Conservation (phyloP, 2,888 invertebrate species). For the Euplagia quadripunctaria region DNA sequence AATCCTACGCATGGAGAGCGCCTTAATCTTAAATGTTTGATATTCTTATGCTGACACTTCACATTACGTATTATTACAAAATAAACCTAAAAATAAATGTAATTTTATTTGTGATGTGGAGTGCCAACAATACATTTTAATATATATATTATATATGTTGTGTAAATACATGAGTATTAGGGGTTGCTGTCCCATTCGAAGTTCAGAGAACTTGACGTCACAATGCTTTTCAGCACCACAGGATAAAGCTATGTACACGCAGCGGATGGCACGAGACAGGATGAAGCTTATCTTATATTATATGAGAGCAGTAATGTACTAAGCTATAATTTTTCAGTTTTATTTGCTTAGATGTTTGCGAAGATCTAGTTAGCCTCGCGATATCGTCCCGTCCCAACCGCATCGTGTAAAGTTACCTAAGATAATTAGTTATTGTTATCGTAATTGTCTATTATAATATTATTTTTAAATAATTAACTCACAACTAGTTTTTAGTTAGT, state of each 20-base stretch:
- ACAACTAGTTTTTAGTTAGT: slow-evolving; percentile 10
- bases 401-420: slow-evolving; percentile 4
- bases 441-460: slow-evolving; percentile 3
- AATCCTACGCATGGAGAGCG: no score
- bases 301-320: no score
- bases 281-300: no score
- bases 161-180: background rate
- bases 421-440: background rate
- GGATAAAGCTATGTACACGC: background rate
- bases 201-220: background rate
- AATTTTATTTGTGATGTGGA: no score
- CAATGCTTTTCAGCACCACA: background rate
- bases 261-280: background rate
- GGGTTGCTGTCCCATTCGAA: background rate
- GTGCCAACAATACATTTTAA: background rate
- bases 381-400: background rate
- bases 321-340: no score
- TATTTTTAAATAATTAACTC: background rate
- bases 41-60: background rate
- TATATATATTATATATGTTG: background rate
- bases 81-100: background rate
- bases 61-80: background rate
- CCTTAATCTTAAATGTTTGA: no score
- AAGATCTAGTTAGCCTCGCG: background rate
- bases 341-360: no score